phyloP scores from a whole-genome alignment of 2,797 vertebrate genomes.

The Potorous gilbertii region DNA sequence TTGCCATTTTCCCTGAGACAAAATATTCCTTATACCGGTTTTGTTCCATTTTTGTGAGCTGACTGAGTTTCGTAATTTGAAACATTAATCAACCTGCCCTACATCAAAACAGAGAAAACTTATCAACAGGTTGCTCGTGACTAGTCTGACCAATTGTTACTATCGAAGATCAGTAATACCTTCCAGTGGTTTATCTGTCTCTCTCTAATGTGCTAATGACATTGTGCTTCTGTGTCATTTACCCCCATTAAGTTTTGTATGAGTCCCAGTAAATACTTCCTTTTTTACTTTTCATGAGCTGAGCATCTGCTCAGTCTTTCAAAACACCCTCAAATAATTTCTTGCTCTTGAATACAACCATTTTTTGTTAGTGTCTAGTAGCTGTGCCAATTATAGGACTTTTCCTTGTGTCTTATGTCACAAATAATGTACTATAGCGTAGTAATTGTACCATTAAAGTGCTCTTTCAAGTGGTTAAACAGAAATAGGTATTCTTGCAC shows the following conservation, averaged over 20 bases:
- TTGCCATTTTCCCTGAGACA: neutral
- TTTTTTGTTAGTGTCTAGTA: conserved; percentile 47
- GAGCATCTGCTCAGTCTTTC: conserved; percentile 3
- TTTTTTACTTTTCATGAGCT: conserved; percentile 42
- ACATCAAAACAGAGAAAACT: neutral
- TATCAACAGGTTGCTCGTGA: neutral
- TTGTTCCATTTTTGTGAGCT: conserved; percentile 33
- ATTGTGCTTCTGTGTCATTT: conserved; percentile 9
- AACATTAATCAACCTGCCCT: conserved; percentile 17
- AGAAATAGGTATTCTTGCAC: neutral
- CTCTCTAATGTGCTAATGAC: neutral
- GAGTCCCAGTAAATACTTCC: neutral
- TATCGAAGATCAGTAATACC: neutral
- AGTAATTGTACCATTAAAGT: neutral
- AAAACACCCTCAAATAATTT: conserved; percentile 15
- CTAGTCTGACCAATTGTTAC: neutral
- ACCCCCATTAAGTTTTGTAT: neutral
- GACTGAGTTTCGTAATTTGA: conserved; percentile 29
- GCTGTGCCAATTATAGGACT: neutral
- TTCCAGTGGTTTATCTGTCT: neutral
- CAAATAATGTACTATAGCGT: neutral
- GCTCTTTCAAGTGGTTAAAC: neutral
- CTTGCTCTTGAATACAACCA: neutral
- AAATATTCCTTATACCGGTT: neutral
- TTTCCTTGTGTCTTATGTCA: neutral